Evolutionary conservation across 2,797 vertebrate species (phyloP).

Genomic region (Thalassophryne amazonica): DNA sequence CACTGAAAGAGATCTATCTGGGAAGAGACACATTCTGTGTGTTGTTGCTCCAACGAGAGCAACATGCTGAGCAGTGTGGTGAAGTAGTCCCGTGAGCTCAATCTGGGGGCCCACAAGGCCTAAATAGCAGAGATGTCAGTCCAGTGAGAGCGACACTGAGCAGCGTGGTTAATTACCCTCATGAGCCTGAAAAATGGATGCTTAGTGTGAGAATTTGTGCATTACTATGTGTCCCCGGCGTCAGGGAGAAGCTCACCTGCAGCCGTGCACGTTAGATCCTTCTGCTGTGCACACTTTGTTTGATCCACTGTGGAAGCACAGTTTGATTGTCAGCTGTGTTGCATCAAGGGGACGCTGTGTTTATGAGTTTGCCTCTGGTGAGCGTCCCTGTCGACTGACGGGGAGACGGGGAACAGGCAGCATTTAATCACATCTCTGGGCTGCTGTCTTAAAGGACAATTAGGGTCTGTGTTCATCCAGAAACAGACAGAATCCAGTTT

Average conservation of each 20-base stretch:
- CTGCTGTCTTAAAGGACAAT: conserved; percentile 46
- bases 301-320: conserved; percentile 32
- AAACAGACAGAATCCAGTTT: conserved; percentile 12
- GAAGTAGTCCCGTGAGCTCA: too few species aligned
- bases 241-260: conserved; percentile 37
- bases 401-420: conserved; percentile 50
- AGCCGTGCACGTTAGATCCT: conserved; percentile 11
- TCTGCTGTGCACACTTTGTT: conserved; percentile 19
- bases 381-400: conserved; percentile 68
- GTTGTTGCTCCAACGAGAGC: too few species aligned
- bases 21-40: too few species aligned
- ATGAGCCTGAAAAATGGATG: too few species aligned
- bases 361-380: conserved; percentile 67
- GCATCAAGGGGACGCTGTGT: conserved; percentile 58
- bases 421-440: conserved; percentile 68
- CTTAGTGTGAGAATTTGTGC: conserved; percentile 46
- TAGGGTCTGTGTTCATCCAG: conserved; percentile 21
- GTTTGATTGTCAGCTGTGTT: conserved; percentile 58
- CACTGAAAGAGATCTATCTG: too few species aligned
- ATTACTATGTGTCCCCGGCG: conserved; percentile 34
- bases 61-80: too few species aligned
- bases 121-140: too few species aligned
- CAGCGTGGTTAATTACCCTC: too few species aligned
- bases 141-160: too few species aligned
- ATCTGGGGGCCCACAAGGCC: too few species aligned